Percentiles rank a stretch among this genome's conserved stretches.
These are phyloP conservation scores for Daboia siamensis DNA, from an alignment of 2,113 vertebrate species.

Conservation along the genomic window DNA sequence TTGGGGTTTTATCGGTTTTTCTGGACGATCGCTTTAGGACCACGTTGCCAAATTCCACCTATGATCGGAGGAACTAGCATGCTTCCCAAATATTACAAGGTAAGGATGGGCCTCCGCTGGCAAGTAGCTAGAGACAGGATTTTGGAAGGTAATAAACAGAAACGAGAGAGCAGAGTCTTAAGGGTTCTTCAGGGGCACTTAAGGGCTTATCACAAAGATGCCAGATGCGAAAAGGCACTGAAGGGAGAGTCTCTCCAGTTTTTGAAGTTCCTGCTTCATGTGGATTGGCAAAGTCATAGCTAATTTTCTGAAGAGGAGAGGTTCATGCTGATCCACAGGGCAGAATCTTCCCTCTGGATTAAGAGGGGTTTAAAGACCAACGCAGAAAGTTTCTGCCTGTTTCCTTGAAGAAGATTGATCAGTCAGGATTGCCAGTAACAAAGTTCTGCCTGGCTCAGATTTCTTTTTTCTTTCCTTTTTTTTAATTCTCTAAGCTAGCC, in stretches of 20 bases:
- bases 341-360: not conserved
- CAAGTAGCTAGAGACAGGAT: not conserved
- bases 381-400: not conserved
- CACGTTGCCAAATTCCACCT: constrained; percentile 40
- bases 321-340: not conserved
- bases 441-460: not conserved
- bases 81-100: constrained; percentile 70
- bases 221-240: not conserved
- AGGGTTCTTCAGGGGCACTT: not conserved
- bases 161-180: not conserved
- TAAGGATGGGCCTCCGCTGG: constrained; percentile 20
- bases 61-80: constrained; percentile 39
- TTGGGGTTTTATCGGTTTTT: constrained; percentile 12
- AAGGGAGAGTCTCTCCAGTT: not conserved
- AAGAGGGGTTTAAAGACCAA: not conserved
- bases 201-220: not conserved
- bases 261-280: not conserved
- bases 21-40: constrained; percentile 39
- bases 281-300: not conserved
- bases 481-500: not conserved
- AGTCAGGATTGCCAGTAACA: not conserved
- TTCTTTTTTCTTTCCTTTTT: not conserved
- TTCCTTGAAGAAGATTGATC: not conserved
- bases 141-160: constrained; percentile 1
- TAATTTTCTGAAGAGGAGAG: not conserved